phyloP scores from a whole-genome alignment of 2,113 vertebrate genomes.

The Desmodus rotundus region DNA sequence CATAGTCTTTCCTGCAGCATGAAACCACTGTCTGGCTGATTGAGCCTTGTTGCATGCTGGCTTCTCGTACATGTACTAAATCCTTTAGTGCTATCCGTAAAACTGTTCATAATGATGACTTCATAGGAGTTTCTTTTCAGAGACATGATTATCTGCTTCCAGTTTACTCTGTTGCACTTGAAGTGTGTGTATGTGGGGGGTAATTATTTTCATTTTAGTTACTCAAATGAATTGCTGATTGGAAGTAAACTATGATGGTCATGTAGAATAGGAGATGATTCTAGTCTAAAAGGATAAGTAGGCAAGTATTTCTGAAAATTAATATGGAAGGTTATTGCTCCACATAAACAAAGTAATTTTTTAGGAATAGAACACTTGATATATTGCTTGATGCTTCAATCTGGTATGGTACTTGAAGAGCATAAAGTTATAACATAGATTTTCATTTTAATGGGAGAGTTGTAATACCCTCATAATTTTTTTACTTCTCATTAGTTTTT shows the following conservation, averaged over 20 bases:
- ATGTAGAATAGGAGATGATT: slow-evolving; percentile 17
- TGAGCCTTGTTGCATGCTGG: neutral
- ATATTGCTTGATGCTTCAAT: slow-evolving; percentile 1
- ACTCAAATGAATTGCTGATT: slow-evolving; percentile 43
- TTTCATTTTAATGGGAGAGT: slow-evolving; percentile 71
- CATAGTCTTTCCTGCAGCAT: neutral
- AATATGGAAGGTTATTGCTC: neutral
- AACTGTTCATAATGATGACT: neutral
- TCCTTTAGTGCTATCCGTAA: slow-evolving; percentile 3
- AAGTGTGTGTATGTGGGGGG: neutral
- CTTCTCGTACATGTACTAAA: neutral
- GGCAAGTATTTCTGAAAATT: slow-evolving; percentile 43
- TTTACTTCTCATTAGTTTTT: slow-evolving; percentile 76
- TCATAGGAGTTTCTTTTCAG: neutral
- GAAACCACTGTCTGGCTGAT: neutral
- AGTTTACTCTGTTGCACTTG: neutral
- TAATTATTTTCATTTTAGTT: slow-evolving; percentile 47
- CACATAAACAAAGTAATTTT: neutral
- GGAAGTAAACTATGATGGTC: slow-evolving; percentile 5
- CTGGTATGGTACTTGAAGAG: slow-evolving; percentile 54
- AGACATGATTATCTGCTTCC: neutral
- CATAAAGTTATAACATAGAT: slow-evolving; percentile 65
- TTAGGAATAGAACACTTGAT: slow-evolving; percentile 4
- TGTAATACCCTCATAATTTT: slow-evolving; percentile 63
- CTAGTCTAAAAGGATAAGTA: slow-evolving; percentile 27